Conservation (phyloP, 2,797 vertebrate species). For the Acanthurus tractus region DNA sequence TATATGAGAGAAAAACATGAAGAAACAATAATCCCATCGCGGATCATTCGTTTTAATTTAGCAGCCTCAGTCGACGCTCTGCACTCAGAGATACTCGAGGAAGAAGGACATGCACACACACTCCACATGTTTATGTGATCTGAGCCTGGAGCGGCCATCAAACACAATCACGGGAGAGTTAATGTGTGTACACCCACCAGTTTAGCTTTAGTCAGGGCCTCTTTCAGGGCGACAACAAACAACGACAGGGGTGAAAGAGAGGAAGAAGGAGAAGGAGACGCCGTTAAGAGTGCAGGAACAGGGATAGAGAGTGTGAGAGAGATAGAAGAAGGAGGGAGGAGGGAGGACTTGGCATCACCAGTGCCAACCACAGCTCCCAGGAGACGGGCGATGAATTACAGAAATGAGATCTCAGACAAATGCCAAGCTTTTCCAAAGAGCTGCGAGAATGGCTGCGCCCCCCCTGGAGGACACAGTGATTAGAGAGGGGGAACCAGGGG, state of each 20-base stretch:
- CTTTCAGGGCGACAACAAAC: conserved; percentile 70
- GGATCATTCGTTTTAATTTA: conserved; percentile 49
- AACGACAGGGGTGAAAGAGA: conserved; percentile 47
- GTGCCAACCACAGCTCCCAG: conserved; percentile 82
- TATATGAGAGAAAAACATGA: conserved; percentile 45
- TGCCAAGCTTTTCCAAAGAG: conserved; percentile 85
- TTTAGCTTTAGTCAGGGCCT: conserved; percentile 64
- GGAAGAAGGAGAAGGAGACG: conserved; percentile 42
- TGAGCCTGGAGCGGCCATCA: conserved; percentile 54
- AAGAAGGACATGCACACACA: conserved; percentile 16
- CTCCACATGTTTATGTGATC: conserved; percentile 50
- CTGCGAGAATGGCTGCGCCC: conserved; percentile 69
- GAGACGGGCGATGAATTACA: conserved; percentile 87
- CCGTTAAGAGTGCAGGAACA: conserved; percentile 26
- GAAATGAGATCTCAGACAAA: conserved; percentile 87
- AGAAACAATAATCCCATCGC: conserved; percentile 28
- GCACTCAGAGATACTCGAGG: conserved; percentile 35
- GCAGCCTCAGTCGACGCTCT: conserved; percentile 15
- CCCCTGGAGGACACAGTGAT: conserved; percentile 83
- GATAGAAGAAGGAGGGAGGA: conserved; percentile 42
- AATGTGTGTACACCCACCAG: conserved; percentile 72
- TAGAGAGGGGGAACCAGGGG: conserved; percentile 81
- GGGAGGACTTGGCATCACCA: conserved; percentile 70
- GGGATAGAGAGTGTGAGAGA: conserved; percentile 49
- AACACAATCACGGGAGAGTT: conserved; percentile 55